These are phyloP conservation scores for Nansenia antarctica DNA, from an alignment of 2,113 vertebrate species.

Conservation along the genomic window DNA sequence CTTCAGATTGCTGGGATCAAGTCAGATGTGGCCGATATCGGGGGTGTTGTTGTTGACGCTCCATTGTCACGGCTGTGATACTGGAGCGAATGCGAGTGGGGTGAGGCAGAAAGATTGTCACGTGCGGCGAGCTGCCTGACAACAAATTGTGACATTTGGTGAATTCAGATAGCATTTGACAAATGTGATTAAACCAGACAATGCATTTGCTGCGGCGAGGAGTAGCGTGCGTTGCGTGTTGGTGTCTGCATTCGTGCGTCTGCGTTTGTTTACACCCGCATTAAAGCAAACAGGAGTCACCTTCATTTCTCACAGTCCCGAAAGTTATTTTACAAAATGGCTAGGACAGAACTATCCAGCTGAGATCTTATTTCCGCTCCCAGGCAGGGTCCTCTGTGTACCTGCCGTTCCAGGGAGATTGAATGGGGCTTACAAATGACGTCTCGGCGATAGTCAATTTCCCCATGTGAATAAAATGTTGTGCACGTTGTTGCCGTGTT, in stretches of 20 bases:
- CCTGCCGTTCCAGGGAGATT: conserved; percentile 33
- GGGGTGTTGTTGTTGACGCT: too few species aligned
- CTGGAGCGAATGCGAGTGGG: background rate
- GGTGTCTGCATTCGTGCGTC: background rate
- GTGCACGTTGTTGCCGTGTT: background rate
- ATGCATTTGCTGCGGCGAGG: background rate
- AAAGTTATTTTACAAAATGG: conserved; percentile 11
- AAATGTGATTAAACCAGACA: background rate
- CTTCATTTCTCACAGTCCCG: conserved; percentile 1
- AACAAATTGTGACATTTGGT: background rate
- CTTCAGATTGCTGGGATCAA: background rate
- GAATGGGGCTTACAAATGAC: conserved; percentile 46
- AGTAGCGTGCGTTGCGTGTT: background rate
- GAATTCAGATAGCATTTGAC: background rate
- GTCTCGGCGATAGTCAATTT: conserved; percentile 30
- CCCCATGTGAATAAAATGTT: conserved; percentile 6
- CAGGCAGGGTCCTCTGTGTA: conserved; percentile 27
- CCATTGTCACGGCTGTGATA: background rate
- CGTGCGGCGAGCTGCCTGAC: background rate
- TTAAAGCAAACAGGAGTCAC: background rate
- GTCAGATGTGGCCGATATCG: conserved; percentile 3
- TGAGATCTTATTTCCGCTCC: conserved; percentile 46
- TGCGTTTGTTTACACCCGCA: background rate
- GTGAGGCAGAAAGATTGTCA: background rate
- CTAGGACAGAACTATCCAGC: background rate